Evolutionary conservation across 2,888 invertebrate species (phyloP), one percentile per base, ranked within the genome.

Genomic region (Dimorphilus gyrociliatus): DNA sequence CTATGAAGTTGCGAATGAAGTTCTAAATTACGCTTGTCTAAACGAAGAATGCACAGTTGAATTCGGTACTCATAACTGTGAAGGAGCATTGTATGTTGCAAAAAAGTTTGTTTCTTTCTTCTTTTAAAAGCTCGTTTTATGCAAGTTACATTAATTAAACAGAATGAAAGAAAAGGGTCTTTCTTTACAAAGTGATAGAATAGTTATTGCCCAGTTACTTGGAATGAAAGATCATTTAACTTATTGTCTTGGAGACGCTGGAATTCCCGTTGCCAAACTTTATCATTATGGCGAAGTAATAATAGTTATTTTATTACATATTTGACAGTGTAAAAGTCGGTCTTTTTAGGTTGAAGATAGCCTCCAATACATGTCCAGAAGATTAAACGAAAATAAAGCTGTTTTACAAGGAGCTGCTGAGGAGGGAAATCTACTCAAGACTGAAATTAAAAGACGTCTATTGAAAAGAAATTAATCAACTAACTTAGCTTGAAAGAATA

Each of bases 181-280:
- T 2, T 25, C 39, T 3, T 39, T 30, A 7, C 46, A 40, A 3
- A 34, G 41, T 3, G 38, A 44, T 4, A 16, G 39, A 1, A 51
- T 66, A 13, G 52, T 54, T 8, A 67, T 68, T 41, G 68, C 60
- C 2, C 68, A 68, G 38, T 46, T 67, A 2, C 61, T 60, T 36
- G 68, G 67, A 16, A 68, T 67, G 66, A n/a, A n/a, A n/a, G 21
- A 21, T 10, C 21, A 21, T 21, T 21, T 8, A 8, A 10, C n/a
- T 21, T 21, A 8, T 10, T 21, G 8, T 21, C n/a, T 30, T 42
- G 44, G 40, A 7, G n/a, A 33, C 6, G 28, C 26, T 3, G 33
- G 35, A 2, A 23, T 32, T 3, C 38, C 41, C 2, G 44, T 33
- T 5, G 28, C 27, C 14, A 44, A 44, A 24, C 29, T 44, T 19